Conservation (phyloP, 1,140 invertebrate species). For the Globodera rostochiensis region DNA sequence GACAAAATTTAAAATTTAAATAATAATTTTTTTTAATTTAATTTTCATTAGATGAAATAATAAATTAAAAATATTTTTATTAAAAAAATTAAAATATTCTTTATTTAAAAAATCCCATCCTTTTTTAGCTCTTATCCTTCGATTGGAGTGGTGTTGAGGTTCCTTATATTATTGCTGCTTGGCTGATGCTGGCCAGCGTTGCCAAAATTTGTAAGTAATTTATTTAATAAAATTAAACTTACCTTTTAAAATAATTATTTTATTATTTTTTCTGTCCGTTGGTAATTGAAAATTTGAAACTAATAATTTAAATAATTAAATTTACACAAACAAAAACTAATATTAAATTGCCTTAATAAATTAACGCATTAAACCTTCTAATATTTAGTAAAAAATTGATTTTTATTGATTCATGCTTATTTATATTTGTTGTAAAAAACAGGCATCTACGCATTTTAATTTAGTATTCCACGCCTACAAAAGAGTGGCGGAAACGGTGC, state of each 20-base stretch:
- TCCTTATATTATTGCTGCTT: slow-evolving; percentile 45
- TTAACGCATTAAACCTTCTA: background rate
- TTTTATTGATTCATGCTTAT: background rate
- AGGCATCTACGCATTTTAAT: background rate
- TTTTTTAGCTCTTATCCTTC: background rate
- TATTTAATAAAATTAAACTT: background rate
- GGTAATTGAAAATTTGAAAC: background rate
- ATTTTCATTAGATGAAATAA: too few species aligned
- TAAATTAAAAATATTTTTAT: too few species aligned
- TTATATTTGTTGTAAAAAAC: too few species aligned
- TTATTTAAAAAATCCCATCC: too few species aligned
- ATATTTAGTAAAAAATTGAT: too few species aligned
- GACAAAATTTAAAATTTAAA: background rate
- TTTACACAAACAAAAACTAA: background rate
- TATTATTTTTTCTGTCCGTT: too few species aligned
- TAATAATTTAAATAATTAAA: slow-evolving; percentile 14
- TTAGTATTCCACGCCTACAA: slow-evolving; percentile 59
- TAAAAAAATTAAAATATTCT: too few species aligned
- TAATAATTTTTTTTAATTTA: too few species aligned
- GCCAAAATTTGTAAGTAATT: slow-evolving; percentile 53
- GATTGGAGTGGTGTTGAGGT: background rate
- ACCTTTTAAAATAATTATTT: background rate
- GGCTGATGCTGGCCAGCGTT: slow-evolving; percentile 48
- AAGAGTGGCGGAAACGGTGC: slow-evolving; percentile 48
- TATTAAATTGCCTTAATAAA: background rate